Conservation (phyloP, 23 tunicate genomes). For the Halocynthia aurantium region DNA sequence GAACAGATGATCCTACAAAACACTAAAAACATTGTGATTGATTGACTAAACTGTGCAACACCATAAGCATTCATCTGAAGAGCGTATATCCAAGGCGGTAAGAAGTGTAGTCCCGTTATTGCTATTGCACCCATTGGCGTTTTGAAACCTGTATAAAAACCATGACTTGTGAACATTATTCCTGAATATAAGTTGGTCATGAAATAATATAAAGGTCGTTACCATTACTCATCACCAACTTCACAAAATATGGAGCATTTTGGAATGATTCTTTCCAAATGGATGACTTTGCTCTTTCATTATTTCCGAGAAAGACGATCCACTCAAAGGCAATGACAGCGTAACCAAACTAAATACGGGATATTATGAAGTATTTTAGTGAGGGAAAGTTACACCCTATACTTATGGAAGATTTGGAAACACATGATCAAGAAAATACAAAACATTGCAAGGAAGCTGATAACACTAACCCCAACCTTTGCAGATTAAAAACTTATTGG, state of each 20-base stretch:
- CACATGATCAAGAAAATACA: not conserved
- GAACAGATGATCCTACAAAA: conserved; percentile 28
- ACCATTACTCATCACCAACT: conserved; percentile 34
- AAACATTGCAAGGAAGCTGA: not conserved
- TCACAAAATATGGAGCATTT: conserved; percentile 38
- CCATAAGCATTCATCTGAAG: not conserved
- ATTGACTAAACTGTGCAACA: not conserved
- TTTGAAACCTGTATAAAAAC: conserved; percentile 30
- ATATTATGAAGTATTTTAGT: too few relatives aligned
- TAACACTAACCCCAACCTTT: not conserved
- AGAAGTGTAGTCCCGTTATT: conserved; percentile 24
- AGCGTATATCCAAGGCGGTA: conserved; percentile 49
- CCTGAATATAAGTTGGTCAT: not conserved
- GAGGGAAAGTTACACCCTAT: too few relatives aligned
- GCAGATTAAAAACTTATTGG: not conserved
- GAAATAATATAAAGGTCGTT: not conserved
- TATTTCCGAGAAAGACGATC: conserved; percentile 60
- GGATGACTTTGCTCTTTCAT: conserved; percentile 32
- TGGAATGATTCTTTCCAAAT: conserved; percentile 64
- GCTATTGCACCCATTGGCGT: conserved; percentile 34
- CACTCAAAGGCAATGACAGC: conserved; percentile 67
- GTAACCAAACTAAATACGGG: conserved; percentile 44
- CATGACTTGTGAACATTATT: not conserved
- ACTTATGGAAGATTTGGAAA: not conserved
- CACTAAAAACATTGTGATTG: conserved; percentile 10